Conservation (phyloP, 2,888 invertebrate species). For the Amorpha juglandis region DNA sequence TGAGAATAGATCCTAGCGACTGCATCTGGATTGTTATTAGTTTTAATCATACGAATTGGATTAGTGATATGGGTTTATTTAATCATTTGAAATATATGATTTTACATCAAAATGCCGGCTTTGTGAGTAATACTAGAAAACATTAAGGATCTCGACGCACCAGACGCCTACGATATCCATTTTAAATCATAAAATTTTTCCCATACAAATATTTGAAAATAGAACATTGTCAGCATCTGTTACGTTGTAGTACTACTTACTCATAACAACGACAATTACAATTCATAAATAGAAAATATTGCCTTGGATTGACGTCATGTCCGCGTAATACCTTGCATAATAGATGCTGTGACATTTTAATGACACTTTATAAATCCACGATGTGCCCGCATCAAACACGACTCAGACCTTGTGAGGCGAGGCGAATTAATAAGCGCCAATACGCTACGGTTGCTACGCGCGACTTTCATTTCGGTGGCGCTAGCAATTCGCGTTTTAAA, state of each 20-base stretch:
- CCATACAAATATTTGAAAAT: no score
- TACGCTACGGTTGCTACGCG: background rate
- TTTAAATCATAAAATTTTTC: no score
- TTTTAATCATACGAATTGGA: no score
- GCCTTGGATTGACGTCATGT: background rate
- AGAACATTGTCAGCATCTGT: background rate
- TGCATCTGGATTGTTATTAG: no score
- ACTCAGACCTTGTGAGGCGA: background rate
- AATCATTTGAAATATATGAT: no score
- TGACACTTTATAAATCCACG: background rate
- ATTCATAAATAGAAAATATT: background rate
- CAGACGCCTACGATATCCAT: no score
- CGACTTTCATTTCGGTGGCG: background rate
- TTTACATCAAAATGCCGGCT: no score
- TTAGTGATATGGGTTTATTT: no score
- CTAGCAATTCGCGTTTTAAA: background rate
- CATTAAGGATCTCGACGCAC: no score
- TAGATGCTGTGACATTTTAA: conserved; percentile 10
- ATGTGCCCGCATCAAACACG: background rate
- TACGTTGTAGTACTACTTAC: no score
- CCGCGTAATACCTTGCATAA: conserved; percentile 18
- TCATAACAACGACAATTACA: background rate
- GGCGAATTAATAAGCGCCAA: background rate
- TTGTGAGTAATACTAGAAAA: no score
- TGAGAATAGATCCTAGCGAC: no score